Conservation (phyloP, 1,140 invertebrate species). For the Neodiprion lecontei region DNA sequence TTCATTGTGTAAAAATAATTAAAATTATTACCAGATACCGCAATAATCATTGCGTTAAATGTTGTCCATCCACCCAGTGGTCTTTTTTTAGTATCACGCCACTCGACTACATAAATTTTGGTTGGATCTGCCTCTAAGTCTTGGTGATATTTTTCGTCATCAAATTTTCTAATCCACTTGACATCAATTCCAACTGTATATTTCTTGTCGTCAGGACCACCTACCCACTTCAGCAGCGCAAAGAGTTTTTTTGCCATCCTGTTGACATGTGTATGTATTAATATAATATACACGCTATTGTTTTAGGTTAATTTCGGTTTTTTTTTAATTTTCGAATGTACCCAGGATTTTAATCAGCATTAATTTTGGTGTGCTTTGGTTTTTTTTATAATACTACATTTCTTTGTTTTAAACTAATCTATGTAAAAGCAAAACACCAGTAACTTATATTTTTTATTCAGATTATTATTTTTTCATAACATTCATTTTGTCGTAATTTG, state of each 20-base stretch:
- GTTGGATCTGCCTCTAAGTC: conserved; percentile 10
- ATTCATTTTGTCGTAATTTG: too few species aligned
- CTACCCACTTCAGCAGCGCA: conserved; percentile 19
- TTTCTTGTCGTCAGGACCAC: conserved; percentile 13
- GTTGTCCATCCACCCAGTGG: conserved; percentile 14
- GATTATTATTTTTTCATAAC: too few species aligned
- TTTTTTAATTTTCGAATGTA: background rate
- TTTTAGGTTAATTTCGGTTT: background rate
- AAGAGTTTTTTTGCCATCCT: conserved; percentile 18
- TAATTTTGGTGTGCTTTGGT: too few species aligned
- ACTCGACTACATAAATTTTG: conserved; percentile 15
- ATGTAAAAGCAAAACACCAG: background rate
- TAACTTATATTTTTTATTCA: background rate
- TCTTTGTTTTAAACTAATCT: background rate
- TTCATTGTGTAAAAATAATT: background rate
- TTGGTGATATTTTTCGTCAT: conserved; percentile 9
- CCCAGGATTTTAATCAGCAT: background rate
- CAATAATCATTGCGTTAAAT: conserved; percentile 10
- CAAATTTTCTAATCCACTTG: conserved; percentile 15
- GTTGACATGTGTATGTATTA: background rate
- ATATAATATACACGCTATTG: background rate
- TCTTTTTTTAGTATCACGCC: conserved; percentile 14
- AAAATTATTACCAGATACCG: conserved; percentile 16
- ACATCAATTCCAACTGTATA: conserved; percentile 12
- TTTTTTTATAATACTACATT: background rate